Base-by-base conservation (phyloP, 2,797 vertebrate species). In the Hyperoplus immaculatus region DNA sequence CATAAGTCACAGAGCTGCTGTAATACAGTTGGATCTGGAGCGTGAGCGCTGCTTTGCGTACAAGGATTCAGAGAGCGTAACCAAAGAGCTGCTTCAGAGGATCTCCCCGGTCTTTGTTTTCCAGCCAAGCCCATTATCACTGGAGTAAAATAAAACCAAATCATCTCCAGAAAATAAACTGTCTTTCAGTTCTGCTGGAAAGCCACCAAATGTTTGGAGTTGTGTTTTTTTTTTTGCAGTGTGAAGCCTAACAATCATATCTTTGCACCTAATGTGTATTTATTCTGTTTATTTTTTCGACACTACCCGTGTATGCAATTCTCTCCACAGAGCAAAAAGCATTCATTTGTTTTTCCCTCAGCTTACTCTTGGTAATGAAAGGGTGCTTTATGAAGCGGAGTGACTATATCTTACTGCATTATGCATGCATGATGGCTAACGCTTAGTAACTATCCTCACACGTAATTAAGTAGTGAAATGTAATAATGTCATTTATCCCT, bases 391-490 rank as follows among this genome's bases (percentile, higher is more conserved):
- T 87, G 86, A 85, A 87, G 88, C 75, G 51, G 54, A 75, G 75
- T 75, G 85, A 81, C 83, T 85, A 54, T 85, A 83, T 91, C 85
- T 84, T 71, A 50, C 60, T 71, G 65, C 85, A 87, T 92, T 92
- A 90, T 90, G 89, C 83, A 89, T 83, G 89, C 87, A 89, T 79
- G 88, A 85, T 71, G 72, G 86, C 77, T 77, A 86, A 85, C 82
- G 77, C 88, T 93, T 87, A 91, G 91, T 85, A 92, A 92, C 90
- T 83, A 92, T 90, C 84, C 86, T 90, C 89, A 94, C 87, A 93
- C 83, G 73, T 89, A 92, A 93, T 94, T 91, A 94, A 93, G 91
- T 91, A 86, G 89, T 92, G 92, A 92, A 91, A 92, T 91, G 90
- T 90, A 92, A 91, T 91, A 92, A 93, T 92, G 90, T 84, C 83